Evolutionary conservation across 1,140 invertebrate species (phyloP).

Genomic region (Leptinotarsa lineolata): DNA sequence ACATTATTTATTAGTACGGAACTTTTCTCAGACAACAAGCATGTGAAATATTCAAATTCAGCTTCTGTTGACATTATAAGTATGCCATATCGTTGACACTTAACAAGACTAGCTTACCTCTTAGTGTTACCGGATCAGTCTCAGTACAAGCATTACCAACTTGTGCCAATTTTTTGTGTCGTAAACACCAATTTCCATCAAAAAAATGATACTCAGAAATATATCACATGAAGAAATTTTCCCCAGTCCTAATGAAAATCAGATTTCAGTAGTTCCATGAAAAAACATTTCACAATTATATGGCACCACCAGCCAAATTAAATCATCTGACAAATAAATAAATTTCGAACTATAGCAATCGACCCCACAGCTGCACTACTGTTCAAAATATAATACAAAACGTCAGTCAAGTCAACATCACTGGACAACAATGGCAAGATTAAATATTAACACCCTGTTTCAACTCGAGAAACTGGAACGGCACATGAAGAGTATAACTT

Average conservation of each 20-base stretch:
- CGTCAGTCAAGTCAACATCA: background rate
- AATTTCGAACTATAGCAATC: background rate
- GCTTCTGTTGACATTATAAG: too few species aligned
- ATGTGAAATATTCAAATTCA: too few species aligned
- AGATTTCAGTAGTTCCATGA: slow-evolving; percentile 31
- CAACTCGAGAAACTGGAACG: slow-evolving; percentile 84
- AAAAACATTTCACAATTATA: slow-evolving; percentile 8
- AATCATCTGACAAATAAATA: background rate
- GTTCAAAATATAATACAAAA: background rate
- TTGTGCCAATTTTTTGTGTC: background rate
- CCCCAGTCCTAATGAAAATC: slow-evolving; percentile 48
- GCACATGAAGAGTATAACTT: slow-evolving; percentile 78
- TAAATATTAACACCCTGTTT: slow-evolving; percentile 60
- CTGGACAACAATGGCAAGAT: slow-evolving; percentile 31
- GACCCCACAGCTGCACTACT: background rate
- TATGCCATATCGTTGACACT: too few species aligned
- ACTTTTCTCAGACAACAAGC: too few species aligned
- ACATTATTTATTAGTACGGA: too few species aligned
- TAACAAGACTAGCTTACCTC: too few species aligned
- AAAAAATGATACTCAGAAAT: too few species aligned
- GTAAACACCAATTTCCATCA: too few species aligned
- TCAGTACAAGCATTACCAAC: background rate
- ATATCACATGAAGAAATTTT: too few species aligned
- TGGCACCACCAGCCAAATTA: background rate
- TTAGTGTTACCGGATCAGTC: background rate